These are phyloP conservation scores for Dendrocincla fuliginosa DNA, from an alignment of 2,797 vertebrate species.

Conservation along the genomic window DNA sequence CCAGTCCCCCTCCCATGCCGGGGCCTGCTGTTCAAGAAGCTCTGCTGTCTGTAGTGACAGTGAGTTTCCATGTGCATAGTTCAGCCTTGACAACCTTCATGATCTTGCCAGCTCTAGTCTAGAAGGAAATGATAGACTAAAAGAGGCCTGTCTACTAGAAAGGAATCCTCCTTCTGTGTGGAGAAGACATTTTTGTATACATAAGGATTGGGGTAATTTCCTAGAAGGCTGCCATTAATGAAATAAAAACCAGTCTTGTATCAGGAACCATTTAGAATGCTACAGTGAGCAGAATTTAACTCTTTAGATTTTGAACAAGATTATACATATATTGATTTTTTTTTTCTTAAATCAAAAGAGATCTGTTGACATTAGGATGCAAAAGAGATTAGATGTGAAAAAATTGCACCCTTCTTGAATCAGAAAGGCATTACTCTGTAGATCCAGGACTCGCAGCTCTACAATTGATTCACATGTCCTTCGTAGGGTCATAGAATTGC, in stretches of 20 bases:
- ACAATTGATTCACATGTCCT: background rate
- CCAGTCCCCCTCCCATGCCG: background rate
- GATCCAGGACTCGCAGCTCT: background rate
- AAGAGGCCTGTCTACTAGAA: background rate
- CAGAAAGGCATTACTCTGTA: background rate
- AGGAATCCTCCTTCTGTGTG: background rate
- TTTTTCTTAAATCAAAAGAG: background rate
- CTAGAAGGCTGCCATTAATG: background rate
- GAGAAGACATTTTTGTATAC: background rate
- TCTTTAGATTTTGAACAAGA: background rate
- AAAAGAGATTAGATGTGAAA: background rate
- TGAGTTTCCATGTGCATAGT: background rate
- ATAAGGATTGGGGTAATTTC: background rate
- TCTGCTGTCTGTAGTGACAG: background rate
- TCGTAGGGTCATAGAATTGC: background rate
- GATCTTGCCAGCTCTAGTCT: background rate
- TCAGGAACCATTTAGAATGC: background rate
- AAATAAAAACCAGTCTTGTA: background rate
- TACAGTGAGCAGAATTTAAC: background rate
- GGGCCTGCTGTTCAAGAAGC: background rate
- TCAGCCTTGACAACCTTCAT: background rate
- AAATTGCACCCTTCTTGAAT: no score
- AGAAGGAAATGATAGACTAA: background rate
- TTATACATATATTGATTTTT: background rate
- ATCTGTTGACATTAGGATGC: background rate